Base-by-base conservation (phyloP, 2,888 invertebrate species). In the Embidobia sp. region DNA sequence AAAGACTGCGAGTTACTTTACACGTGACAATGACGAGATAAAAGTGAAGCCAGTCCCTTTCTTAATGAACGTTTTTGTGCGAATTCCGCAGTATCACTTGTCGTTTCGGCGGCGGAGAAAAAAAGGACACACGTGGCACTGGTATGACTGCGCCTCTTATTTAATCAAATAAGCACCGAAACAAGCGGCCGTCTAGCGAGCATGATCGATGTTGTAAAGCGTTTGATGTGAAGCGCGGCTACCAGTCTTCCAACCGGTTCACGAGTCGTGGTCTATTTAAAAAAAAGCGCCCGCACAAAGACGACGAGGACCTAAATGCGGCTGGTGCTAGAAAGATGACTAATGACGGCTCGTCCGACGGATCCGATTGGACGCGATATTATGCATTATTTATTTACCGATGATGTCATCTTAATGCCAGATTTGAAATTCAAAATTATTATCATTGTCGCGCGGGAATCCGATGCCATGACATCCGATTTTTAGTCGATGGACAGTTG, bases 81-180 rank as follows among this genome's bases (percentile, higher is more conserved):
- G 26, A 5, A 73, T 64, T 73, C 40, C 37, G 5, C 33, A 18
- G 29, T 51, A 57, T 53, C 67, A 40, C 48, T 61, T 61, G 31
- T 61, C 61, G 53, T 61, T 44, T 44, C 19, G 11, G 46, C 48
- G 16, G n/a, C n/a, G n/a, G n/a, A n/a, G n/a, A n/a, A n/a, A n/a
- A n/a, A n/a, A n/a, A n/a, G n/a, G n/a, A 69, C 57, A 51, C 72
- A 73, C 59, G 70, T 66, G 66, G 48, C 53, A 59, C 35, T 15
- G 22, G 48, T 48, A 29, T 35, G 55, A 48, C 69, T 67, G 59
- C 31, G 49, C 51, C 67, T 67, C 75, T 78, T 78, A 78, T 75
- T 78, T 72, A 78, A 78, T 78, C 75, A 75, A 74, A 72, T 72
- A 72, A 75, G 72, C 70, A 72, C 78, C 51, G 57, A 75, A 72